These are phyloP conservation scores for Hiodon tergisus DNA, from an alignment of 2,113 vertebrate species.

Conservation along the genomic window DNA sequence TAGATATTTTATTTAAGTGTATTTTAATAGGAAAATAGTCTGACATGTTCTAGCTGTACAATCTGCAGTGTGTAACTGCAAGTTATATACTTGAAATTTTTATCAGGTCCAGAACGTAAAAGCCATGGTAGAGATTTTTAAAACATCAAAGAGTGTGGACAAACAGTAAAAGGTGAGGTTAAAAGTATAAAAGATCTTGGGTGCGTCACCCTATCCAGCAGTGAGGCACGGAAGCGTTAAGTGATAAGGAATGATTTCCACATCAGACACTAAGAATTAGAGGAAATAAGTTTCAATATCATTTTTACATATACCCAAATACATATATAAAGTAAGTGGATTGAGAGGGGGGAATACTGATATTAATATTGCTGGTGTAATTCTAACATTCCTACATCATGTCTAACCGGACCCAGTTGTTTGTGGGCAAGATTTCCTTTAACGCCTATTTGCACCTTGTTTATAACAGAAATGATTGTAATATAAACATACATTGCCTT, in stretches of 20 bases:
- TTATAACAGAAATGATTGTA: too few relatives aligned
- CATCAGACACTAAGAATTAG: background rate
- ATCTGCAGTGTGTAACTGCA: background rate
- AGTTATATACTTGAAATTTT: background rate
- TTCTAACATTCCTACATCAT: too few relatives aligned
- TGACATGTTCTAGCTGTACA: constrained; percentile 22
- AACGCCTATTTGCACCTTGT: too few relatives aligned
- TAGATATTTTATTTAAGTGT: constrained; percentile 15
- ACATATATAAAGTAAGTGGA: too few relatives aligned
- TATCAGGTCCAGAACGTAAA: background rate
- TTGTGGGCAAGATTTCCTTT: too few relatives aligned
- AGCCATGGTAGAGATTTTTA: background rate
- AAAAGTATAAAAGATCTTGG: background rate
- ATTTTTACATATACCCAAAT: too few relatives aligned
- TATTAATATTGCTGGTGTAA: too few relatives aligned
- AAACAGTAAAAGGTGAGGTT: background rate
- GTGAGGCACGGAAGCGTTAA: constrained; percentile 21
- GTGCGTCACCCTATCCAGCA: constrained; percentile 15
- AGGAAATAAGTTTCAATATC: background rate
- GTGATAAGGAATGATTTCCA: background rate
- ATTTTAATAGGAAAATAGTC: constrained; percentile 26
- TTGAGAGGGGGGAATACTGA: too few relatives aligned
- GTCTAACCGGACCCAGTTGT: too few relatives aligned
- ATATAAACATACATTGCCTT: too few relatives aligned
- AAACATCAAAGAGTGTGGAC: background rate